phyloP scores from a whole-genome alignment of 2,888 invertebrate genomes.

The Catocala sponsa region DNA sequence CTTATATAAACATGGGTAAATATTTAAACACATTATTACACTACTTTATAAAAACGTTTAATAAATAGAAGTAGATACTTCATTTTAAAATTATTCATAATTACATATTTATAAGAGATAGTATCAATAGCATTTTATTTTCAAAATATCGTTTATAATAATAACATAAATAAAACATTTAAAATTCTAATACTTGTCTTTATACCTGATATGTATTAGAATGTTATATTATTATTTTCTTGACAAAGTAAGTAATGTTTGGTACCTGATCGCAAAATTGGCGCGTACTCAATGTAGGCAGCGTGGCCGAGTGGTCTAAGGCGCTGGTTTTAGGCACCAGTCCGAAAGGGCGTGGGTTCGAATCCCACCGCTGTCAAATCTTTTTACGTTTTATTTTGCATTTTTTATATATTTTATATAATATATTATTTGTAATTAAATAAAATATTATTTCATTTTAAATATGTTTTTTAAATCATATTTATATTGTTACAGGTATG shows the following conservation, averaged over 20 bases:
- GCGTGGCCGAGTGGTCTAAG: slow-evolving; percentile 92
- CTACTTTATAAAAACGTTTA: no score
- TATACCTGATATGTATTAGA: no score
- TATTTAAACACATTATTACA: no score
- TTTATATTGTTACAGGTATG: slow-evolving; percentile 47
- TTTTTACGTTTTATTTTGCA: slow-evolving; percentile 49
- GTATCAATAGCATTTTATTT: no score
- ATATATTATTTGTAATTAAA: background rate
- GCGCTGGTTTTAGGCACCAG: slow-evolving; percentile 92
- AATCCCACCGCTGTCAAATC: slow-evolving; percentile 90
- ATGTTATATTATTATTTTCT: background rate
- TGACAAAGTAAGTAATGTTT: background rate
- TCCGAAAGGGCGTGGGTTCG: slow-evolving; percentile 92
- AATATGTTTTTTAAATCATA: slow-evolving; percentile 5
- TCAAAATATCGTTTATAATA: no score
- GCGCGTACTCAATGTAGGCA: slow-evolving; percentile 61
- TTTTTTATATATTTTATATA: background rate
- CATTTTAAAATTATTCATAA: no score
- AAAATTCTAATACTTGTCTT: no score
- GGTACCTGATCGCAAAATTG: slow-evolving; percentile 17
- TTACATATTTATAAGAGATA: no score
- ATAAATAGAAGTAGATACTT: no score
- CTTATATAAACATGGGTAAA: no score
- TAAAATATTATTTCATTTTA: background rate
- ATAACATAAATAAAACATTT: no score